Evolutionary conservation across 2,888 invertebrate genomes (phyloP).

Genomic region (Cephus sareptanus): DNA sequence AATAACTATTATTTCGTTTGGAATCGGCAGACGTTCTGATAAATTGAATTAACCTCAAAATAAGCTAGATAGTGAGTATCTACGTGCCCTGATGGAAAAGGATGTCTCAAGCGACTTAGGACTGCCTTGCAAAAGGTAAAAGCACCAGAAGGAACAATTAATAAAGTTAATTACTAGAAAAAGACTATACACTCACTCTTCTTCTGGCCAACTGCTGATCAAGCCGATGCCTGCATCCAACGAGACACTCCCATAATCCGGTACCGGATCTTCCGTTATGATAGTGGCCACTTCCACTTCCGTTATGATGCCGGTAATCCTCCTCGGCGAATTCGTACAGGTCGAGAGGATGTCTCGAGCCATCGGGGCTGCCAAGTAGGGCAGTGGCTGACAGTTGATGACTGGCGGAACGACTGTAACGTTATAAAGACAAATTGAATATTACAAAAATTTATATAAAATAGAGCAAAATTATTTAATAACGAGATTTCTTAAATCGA

Average conservation of each 20-base stretch:
- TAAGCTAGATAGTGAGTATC: background rate
- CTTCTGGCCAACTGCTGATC: conserved; percentile 85
- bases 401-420: conserved; percentile 77
- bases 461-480: background rate
- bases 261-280: conserved; percentile 60
- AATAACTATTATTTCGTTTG: background rate
- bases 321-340: conserved; percentile 76
- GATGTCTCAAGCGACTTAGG: background rate
- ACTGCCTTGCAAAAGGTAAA: background rate
- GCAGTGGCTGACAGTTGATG: conserved; percentile 88
- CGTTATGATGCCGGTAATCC: conserved; percentile 64
- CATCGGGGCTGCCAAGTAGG: conserved; percentile 84
- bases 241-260: conserved; percentile 81
- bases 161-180: background rate
- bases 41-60: background rate
- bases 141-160: background rate
- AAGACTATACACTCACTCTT: conserved; percentile 70
- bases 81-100: background rate
- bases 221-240: conserved; percentile 79
- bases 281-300: conserved; percentile 64
- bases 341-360: conserved; percentile 81
- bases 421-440: conserved; percentile 4
- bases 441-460: conserved; percentile 3
- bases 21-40: background rate
- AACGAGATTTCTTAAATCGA: background rate